phyloP scores from a whole-genome alignment of 2,888 invertebrate species.

The Xestobium rufovillosum region DNA sequence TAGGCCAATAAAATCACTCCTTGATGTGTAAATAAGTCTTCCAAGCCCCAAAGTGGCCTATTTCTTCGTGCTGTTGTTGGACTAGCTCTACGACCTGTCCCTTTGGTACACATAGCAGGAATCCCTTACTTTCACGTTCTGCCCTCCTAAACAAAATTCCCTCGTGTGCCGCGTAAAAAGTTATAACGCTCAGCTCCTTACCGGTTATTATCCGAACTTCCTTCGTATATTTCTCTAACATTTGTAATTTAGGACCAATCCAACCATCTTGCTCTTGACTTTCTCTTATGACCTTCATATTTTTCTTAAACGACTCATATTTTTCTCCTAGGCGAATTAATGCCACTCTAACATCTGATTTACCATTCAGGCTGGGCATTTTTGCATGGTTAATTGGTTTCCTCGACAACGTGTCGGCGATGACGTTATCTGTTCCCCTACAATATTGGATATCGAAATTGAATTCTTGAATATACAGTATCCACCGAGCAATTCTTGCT shows the following conservation, averaged over 20 bases:
- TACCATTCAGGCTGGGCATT: neutral
- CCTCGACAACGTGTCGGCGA: constrained; percentile 7
- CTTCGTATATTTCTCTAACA: too few relatives aligned
- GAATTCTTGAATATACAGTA: constrained; percentile 12
- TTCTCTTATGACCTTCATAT: neutral
- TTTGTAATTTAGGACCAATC: neutral
- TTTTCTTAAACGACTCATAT: neutral
- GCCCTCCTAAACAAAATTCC: too few relatives aligned
- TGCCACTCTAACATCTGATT: neutral
- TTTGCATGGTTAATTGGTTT: neutral
- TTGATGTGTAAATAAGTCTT: constrained; percentile 8
- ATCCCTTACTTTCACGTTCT: neutral
- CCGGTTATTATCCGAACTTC: too few relatives aligned
- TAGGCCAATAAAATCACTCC: constrained; percentile 9
- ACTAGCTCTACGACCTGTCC: constrained; percentile 5
- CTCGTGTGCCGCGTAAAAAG: too few relatives aligned
- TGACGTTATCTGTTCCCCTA: constrained; percentile 11
- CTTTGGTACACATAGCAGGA: constrained; percentile 7
- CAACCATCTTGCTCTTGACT: neutral
- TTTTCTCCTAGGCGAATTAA: neutral
- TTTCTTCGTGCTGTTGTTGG: constrained; percentile 6
- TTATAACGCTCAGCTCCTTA: too few relatives aligned
- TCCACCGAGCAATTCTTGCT: constrained; percentile 9
- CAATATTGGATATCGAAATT: constrained; percentile 11
- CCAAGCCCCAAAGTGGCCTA: constrained; percentile 14